A percentile compares a stretch with the other conserved stretches of the same genome.
Conservation (phyloP, 2,113 vertebrate species). For the Hipposideros armiger region DNA sequence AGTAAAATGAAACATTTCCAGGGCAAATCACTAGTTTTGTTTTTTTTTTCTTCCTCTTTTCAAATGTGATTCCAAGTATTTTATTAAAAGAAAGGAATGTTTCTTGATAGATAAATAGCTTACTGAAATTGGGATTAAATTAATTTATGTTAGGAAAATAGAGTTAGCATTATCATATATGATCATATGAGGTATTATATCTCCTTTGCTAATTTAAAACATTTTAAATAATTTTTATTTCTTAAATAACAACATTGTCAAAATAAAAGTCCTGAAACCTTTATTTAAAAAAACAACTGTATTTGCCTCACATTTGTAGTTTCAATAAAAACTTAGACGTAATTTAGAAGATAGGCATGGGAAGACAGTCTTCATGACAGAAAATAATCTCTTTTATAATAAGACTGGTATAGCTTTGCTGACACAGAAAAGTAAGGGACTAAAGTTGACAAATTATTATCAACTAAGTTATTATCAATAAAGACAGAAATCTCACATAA, state of each 20-base stretch:
- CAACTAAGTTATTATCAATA: background rate
- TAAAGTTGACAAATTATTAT: background rate
- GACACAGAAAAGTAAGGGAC: background rate
- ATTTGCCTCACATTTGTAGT: background rate
- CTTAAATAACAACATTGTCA: background rate
- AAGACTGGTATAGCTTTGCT: background rate
- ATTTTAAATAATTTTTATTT: background rate
- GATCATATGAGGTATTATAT: background rate
- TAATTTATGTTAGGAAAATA: background rate
- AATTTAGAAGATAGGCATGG: background rate
- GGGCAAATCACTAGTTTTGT: background rate
- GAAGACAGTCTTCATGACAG: background rate
- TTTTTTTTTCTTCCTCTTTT: background rate
- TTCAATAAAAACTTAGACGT: conserved; percentile 14
- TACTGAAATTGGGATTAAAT: background rate
- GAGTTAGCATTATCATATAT: background rate
- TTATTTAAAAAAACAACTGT: background rate
- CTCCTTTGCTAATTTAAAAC: background rate
- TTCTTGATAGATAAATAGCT: background rate
- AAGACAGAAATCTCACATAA: background rate
- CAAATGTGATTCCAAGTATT: background rate
- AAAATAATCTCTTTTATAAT: background rate
- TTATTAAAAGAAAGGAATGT: background rate
- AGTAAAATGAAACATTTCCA: background rate
- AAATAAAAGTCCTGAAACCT: background rate